Percentiles rank a stretch among this genome's conserved stretches.
phyloP scores from a whole-genome alignment of 2,888 invertebrate genomes.

The Pachycephus smyrnensis region DNA sequence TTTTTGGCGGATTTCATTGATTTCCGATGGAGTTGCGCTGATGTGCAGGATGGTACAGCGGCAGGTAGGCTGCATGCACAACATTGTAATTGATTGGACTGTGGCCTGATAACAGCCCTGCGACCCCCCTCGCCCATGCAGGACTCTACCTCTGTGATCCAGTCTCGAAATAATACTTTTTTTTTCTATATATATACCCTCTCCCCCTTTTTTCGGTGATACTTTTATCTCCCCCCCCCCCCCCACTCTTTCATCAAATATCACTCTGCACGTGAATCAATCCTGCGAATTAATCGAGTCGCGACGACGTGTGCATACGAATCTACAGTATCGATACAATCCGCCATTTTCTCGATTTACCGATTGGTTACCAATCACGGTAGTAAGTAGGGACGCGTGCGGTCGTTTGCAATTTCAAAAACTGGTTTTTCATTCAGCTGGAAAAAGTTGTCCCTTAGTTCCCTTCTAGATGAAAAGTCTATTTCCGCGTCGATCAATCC shows the following conservation, averaged over 20 bases:
- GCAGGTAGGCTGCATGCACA: conserved; percentile 42
- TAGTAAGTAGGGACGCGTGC: not conserved
- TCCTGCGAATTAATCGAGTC: conserved; percentile 12
- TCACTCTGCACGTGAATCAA: not conserved
- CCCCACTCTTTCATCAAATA: conserved; percentile 13
- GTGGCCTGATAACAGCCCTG: conserved; percentile 56
- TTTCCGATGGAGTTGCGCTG: conserved; percentile 58
- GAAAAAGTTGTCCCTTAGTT: not conserved
- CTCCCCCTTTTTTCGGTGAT: conserved; percentile 5
- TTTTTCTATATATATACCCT: not conserved
- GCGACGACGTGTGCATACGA: not conserved
- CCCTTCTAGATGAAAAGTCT: not conserved
- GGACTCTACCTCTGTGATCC: conserved; percentile 8
- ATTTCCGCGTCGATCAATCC: not conserved
- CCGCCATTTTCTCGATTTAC: not conserved
- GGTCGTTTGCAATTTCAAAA: not conserved
- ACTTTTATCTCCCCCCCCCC: conserved; percentile 9
- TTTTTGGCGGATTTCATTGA: conserved; percentile 61
- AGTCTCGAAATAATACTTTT: conserved; percentile 44
- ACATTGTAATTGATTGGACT: conserved; percentile 60
- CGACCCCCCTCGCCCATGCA: conserved; percentile 37
- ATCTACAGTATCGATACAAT: not conserved
- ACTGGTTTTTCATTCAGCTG: not conserved
- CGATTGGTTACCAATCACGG: not conserved
- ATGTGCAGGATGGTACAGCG: conserved; percentile 36